Evolutionary conservation across 1,140 invertebrate genomes (phyloP), one percentile per base, ranked within the genome.

Genomic region (Drosophila gunungcola): DNA sequence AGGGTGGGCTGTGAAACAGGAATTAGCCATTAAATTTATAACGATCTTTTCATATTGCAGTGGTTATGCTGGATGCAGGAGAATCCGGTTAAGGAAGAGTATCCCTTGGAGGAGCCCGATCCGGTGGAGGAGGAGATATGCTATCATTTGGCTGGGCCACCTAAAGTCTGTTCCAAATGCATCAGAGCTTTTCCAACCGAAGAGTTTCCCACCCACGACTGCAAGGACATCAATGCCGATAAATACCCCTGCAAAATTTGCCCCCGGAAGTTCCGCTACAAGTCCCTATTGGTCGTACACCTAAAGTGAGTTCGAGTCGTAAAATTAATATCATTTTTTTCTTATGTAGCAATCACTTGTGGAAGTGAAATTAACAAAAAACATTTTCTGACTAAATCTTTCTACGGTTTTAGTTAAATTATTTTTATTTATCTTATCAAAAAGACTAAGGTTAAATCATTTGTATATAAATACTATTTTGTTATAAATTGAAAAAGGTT

Each of bases 151-250:
- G n/a, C n/a, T 0, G 48, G 48, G 3, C 48, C 48, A 51, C 48
- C 48, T 11, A 52, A 52, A 52, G 4, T 52, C 9, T 52, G 49
- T 4, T 36, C 32, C 4, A 52, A 16, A 21, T 52, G 49, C 13
- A 36, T 52, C 3, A 9, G 21, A 10, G 32, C n/a, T 11, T 52
- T 52, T 36, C 13, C 32, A 9, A 36, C 16, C 25, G 49, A 52
- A 5, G 32, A 36, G 9, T 52, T 52, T 52, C 13, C 49, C 13
- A 5, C 13, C 32, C 49, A 52, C 49, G 3, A 4, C 5, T 52
- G 49, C 13, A 36, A 13, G 10, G 48, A 34, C 29, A 51, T 51
- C 7, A 10, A 51, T 16, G 29, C 29, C 6, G 46, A 51, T 12
- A 27, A 25, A 51, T 51, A 13, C 6, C 12, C 9, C 1, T 52